Evolutionary conservation across 2,113 vertebrate genomes (phyloP).

Genomic region (Girardinichthys multiradiatus): DNA sequence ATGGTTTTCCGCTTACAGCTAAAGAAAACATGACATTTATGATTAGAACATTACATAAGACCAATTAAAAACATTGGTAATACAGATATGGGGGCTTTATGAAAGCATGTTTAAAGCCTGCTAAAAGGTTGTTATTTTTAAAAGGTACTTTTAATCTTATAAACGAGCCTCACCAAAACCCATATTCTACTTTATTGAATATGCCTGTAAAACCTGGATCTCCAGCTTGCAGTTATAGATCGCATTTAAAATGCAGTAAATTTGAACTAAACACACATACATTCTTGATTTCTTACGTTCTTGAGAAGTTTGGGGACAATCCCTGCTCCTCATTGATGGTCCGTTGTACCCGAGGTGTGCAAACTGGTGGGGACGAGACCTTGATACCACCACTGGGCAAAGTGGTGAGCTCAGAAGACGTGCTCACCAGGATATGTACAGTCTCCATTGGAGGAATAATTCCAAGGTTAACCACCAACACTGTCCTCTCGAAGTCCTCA

Average conservation of each 20-base stretch:
- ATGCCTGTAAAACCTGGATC: neutral
- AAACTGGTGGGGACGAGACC: conserved; percentile 87
- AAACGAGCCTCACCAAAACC: neutral
- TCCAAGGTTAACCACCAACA: conserved; percentile 91
- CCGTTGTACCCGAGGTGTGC: conserved; percentile 87
- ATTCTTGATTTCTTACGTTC: conserved; percentile 73
- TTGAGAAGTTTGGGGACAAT: conserved; percentile 79
- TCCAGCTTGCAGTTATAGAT: neutral
- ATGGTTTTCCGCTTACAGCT: too few relatives aligned
- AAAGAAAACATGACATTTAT: too few relatives aligned
- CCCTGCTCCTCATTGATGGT: conserved; percentile 79
- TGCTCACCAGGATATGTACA: conserved; percentile 90
- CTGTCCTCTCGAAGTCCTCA: conserved; percentile 90
- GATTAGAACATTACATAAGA: too few relatives aligned
- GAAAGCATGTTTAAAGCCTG: neutral
- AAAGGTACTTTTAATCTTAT: neutral
- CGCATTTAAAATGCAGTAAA: neutral
- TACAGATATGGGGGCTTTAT: too few relatives aligned
- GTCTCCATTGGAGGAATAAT: conserved; percentile 89
- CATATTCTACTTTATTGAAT: neutral
- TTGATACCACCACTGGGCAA: conserved; percentile 87
- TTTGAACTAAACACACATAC: neutral
- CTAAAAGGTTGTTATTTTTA: neutral
- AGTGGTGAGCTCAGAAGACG: conserved; percentile 91
- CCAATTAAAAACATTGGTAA: too few relatives aligned